phyloP scores from a whole-genome alignment of 2,113 vertebrate genomes.

The Sebastes schlegelii region DNA sequence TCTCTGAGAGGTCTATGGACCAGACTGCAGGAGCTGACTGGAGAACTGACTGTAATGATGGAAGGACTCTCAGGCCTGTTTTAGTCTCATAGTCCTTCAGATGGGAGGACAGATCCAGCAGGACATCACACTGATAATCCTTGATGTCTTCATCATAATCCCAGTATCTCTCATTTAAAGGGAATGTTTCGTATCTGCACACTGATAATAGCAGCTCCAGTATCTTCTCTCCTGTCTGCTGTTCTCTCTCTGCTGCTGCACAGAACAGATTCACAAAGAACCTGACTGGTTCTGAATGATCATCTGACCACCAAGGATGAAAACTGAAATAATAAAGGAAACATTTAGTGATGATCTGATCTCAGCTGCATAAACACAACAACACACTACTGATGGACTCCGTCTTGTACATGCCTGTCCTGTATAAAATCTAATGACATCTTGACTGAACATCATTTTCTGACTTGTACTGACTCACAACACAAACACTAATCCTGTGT shows the following conservation, averaged over 20 bases:
- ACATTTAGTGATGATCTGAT: conserved; percentile 2
- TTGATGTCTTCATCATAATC: accelerated
- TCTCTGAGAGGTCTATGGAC: neutral
- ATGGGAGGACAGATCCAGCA: neutral
- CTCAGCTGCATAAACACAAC: neutral
- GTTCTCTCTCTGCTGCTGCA: conserved; percentile 48
- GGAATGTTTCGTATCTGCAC: neutral
- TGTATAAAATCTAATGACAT: neutral
- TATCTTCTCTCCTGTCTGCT: conserved; percentile 20
- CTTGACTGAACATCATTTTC: neutral
- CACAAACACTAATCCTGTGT: neutral
- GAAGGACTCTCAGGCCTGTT: neutral
- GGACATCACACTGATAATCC: neutral
- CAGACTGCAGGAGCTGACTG: conserved; percentile 22
- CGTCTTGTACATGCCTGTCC: neutral
- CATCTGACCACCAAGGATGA: accelerated
- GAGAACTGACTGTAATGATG: conserved; percentile 4
- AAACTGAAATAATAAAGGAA: neutral
- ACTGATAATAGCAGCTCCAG: conserved; percentile 13
- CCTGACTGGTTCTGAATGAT: neutral
- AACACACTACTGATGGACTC: neutral
- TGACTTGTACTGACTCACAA: conserved; percentile 27
- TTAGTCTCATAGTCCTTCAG: conserved; percentile 11
- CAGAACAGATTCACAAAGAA: neutral
- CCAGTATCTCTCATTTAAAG: accelerated